phyloP scores from a whole-genome alignment of 2,113 vertebrate species.

The Abramis brama region DNA sequence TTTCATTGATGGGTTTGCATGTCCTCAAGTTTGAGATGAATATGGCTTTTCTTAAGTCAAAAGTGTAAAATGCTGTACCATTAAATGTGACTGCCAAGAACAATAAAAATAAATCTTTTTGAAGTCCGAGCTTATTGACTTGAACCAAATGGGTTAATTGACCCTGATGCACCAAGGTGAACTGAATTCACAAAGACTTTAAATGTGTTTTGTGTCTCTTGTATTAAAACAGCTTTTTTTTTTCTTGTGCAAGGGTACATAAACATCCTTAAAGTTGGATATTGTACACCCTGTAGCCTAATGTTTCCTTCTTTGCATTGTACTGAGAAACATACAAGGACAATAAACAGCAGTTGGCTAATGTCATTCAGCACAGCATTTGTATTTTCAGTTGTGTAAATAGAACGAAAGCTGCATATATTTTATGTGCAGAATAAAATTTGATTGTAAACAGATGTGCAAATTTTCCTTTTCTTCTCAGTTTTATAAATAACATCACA shows the following conservation, averaged over 20 bases:
- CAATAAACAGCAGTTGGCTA: not conserved
- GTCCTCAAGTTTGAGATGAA: constrained; percentile 19
- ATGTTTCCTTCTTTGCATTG: not conserved
- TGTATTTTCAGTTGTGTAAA: not conserved
- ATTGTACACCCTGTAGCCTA: not conserved
- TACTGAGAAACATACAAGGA: not conserved
- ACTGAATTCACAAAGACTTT: not conserved
- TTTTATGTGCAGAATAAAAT: not conserved
- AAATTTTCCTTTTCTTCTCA: not conserved
- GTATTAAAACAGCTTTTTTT: not conserved
- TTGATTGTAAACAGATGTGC: not conserved
- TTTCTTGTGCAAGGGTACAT: no score
- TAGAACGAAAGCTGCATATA: not conserved
- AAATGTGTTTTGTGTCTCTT: not conserved
- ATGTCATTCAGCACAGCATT: not conserved
- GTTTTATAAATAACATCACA: not conserved
- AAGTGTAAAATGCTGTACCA: constrained; percentile 23
- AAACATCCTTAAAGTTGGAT: not conserved
- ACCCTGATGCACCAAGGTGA: not conserved
- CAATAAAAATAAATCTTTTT: constrained; percentile 14
- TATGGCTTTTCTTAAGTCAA: constrained; percentile 16
- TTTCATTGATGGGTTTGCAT: constrained; percentile 31
- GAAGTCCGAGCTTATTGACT: constrained; percentile 26
- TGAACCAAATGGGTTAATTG: not conserved
- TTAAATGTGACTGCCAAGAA: constrained; percentile 14